These are phyloP conservation scores for Stegophylla sp. DNA, from an alignment of 2,888 invertebrate species.

Conservation along the genomic window DNA sequence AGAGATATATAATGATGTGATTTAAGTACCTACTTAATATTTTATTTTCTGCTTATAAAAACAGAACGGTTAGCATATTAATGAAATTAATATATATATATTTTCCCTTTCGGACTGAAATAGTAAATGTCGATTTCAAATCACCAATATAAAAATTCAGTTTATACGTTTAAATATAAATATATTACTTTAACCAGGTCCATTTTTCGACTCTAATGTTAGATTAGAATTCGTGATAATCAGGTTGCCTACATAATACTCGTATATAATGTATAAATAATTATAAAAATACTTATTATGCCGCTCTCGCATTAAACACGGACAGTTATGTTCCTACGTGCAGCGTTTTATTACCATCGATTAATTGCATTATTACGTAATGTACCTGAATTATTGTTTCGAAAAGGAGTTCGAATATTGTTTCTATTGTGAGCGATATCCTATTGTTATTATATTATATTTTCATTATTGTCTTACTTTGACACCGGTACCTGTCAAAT, in stretches of 20 bases:
- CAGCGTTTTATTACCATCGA: not conserved
- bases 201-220: not conserved
- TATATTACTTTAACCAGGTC: not conserved
- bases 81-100: no score
- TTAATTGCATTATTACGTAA: not conserved
- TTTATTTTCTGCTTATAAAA: no score
- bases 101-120: no score
- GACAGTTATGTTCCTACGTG: no score
- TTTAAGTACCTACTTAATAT: no score
- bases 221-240: not conserved
- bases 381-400: not conserved
- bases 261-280: not conserved
- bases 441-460: constrained; percentile 10
- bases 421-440: not conserved
- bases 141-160: no score
- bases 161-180: no score
- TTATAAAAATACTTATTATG: not conserved
- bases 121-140: no score
- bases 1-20: no score
- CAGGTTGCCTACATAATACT: not conserved
- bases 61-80: no score
- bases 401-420: constrained; percentile 13
- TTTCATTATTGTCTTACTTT: constrained; percentile 18
- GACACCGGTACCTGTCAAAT: not conserved
- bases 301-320: not conserved